A percentile compares a stretch with the other conserved stretches of the same genome.
Evolutionary conservation across 2,888 invertebrate genomes (phyloP).

Genomic region (Diarsia rubi): DNA sequence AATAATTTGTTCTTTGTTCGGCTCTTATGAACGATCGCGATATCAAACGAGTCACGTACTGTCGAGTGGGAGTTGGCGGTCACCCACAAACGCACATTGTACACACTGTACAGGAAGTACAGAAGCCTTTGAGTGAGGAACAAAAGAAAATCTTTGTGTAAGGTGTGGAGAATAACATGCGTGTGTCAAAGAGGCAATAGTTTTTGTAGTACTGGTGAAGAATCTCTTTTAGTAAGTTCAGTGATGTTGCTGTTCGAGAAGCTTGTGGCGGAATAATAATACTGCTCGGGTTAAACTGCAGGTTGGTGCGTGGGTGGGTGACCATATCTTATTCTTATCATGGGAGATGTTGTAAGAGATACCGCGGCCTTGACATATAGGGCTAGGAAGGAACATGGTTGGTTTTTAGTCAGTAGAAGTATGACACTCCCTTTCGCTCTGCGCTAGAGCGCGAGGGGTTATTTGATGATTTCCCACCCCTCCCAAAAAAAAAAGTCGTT

Average conservation of each 20-base stretch:
- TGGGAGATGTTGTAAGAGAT: too few relatives aligned
- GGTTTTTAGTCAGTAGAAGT: too few relatives aligned
- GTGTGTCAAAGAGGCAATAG: neutral
- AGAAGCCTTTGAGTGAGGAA: constrained; percentile 24
- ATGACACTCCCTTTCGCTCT: too few relatives aligned
- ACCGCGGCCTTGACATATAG: too few relatives aligned
- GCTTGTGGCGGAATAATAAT: too few relatives aligned
- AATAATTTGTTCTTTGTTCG: constrained; percentile 65
- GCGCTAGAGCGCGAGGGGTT: too few relatives aligned
- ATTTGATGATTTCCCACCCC: too few relatives aligned
- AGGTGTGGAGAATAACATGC: neutral
- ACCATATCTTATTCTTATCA: too few relatives aligned
- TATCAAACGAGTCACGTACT: constrained; percentile 71
- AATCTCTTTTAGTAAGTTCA: neutral
- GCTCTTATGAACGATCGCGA: constrained; percentile 61
- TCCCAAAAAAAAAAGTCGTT: too few relatives aligned
- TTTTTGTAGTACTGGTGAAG: too few relatives aligned
- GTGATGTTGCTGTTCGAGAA: neutral
- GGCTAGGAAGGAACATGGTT: too few relatives aligned
- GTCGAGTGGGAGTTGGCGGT: constrained; percentile 61
- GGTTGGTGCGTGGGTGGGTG: neutral
- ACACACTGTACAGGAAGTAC: constrained; percentile 32
- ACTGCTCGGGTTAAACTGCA: neutral
- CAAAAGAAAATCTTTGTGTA: constrained; percentile 10
- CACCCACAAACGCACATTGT: constrained; percentile 62